phyloP scores from a whole-genome alignment of 2,797 vertebrate species.

The Karalla daura region DNA sequence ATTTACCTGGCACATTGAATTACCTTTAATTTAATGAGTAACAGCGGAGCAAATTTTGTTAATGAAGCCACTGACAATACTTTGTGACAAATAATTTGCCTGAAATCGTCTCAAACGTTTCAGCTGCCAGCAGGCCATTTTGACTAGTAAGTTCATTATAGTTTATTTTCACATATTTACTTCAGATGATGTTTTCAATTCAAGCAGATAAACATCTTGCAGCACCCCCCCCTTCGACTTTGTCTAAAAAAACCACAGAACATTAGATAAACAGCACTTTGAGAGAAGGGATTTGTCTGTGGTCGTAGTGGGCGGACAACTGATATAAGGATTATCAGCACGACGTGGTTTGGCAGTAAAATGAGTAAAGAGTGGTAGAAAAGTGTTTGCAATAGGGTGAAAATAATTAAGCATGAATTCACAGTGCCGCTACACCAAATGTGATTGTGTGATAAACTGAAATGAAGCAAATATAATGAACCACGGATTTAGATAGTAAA shows the following conservation, averaged over 20 bases:
- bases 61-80: constrained; percentile 1
- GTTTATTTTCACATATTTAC: constrained; percentile 22
- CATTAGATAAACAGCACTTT: constrained; percentile 31
- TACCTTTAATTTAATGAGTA: not conserved
- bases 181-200: not conserved
- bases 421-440: constrained; percentile 19
- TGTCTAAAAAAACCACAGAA: constrained; percentile 19
- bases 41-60: constrained; percentile 2
- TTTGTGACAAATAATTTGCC: constrained; percentile 11
- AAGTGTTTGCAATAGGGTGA: constrained; percentile 30
- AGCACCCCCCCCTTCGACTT: too few relatives aligned
- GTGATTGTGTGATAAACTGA: constrained; percentile 30
- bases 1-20: not conserved
- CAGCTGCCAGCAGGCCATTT: not conserved
- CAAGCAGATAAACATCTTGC: constrained; percentile 19
- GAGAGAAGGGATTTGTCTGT: constrained; percentile 43
- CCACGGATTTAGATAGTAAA: constrained; percentile 33
- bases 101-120: constrained; percentile 2
- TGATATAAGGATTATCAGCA: constrained; percentile 54
- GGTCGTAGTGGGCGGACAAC: constrained; percentile 38
- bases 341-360: constrained; percentile 40
- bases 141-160: constrained; percentile 18
- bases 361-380: constrained; percentile 34
- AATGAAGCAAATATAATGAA: constrained; percentile 40
- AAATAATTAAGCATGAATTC: constrained; percentile 33